Evolutionary conservation across 2,113 vertebrate genomes (phyloP), one percentile per base, ranked within the genome.

Genomic region (Natator depressus): DNA sequence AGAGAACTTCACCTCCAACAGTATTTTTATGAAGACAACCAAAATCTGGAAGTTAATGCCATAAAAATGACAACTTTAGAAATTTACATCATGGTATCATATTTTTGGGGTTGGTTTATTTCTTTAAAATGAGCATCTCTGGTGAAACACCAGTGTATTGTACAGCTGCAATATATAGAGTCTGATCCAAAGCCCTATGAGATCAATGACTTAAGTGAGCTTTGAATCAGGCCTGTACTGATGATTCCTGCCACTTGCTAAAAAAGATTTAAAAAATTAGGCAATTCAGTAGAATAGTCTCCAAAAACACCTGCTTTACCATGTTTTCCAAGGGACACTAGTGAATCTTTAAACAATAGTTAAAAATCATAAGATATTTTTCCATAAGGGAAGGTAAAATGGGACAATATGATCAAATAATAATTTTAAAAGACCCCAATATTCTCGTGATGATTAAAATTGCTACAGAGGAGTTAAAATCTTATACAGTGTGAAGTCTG

Each of bases 401-500:
- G 91, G 22, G 88, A 93, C 80, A 14, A 91, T 84, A 22, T 91
- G 89, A 96, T 89, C 84, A 95, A 91, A 85, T 13, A 93, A 76
- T 46, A 95, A 94, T 72, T 72, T 3, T 90, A 96, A 93, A 42
- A 85, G 50, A 38, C 84, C 82, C n/a, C 90, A 89, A 94, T 93
- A 93, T 87, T 94, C 91, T 89, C 7, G 53, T 90, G 95, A 90
- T 62, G 55, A 8, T 92, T 96, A 94, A 95, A 76, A 97, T 96
- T 78, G 31, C 78, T 89, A 57, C 62, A 57, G 31, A 87, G 84
- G 53, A 57, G 89, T 94, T 95, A 62, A 96, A 92, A 85, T 88
- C 62, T 82, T 94, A 78, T 94, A 94, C 94, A 96, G 87, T 38
- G 29, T 87, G 78, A 91, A 93, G n/a, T 65, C 38, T 47, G 51